Conservation (phyloP, 2,113 vertebrate species). For the Planiliza haematocheilus region DNA sequence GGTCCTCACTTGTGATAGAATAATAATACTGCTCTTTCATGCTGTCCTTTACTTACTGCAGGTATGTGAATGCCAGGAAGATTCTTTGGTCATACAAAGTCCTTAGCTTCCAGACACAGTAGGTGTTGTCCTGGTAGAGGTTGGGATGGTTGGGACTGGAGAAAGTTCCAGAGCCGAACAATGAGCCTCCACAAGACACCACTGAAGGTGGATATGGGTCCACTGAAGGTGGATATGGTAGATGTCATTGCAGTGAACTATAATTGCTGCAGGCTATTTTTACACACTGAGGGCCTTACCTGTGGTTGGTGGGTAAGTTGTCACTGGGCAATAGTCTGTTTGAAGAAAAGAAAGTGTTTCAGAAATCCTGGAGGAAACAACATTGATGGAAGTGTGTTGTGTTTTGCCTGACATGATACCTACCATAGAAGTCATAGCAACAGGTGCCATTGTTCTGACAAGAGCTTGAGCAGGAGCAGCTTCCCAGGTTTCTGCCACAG, state of each 20-base stretch:
- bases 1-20: background rate
- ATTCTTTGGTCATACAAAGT: constrained; percentile 81
- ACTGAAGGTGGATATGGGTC: constrained; percentile 58
- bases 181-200: constrained; percentile 82
- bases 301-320: constrained; percentile 13
- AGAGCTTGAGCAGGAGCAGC: too few species aligned
- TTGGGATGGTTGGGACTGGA: constrained; percentile 87
- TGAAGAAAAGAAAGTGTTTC: background rate
- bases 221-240: too few species aligned
- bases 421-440: too few species aligned
- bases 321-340: constrained; percentile 45
- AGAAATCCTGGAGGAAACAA: too few species aligned
- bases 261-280: too few species aligned
- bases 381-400: background rate
- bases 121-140: constrained; percentile 80
- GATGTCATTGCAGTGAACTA: background rate
- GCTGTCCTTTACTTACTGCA: constrained; percentile 84
- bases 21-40: background rate
- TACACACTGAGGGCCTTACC: too few species aligned
- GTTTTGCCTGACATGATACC: too few species aligned
- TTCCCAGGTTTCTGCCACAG: too few species aligned
- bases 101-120: too few species aligned
- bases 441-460: too few species aligned
- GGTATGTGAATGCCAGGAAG: constrained; percentile 82
- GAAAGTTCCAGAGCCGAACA: constrained; percentile 81